Evolutionary conservation across 2,797 vertebrate species (phyloP).

Genomic region (Silurus aristotelis): DNA sequence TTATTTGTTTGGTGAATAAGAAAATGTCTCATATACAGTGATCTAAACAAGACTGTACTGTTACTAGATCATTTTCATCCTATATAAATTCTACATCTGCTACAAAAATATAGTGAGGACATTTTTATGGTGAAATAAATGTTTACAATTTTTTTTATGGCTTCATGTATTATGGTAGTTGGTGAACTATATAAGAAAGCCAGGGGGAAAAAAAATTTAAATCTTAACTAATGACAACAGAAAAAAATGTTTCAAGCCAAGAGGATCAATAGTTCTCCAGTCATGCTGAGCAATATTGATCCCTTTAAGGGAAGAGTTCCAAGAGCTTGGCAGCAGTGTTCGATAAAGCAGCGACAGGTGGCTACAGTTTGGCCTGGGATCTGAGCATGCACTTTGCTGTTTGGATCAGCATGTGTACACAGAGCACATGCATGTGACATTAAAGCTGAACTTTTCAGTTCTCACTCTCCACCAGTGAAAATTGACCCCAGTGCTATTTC

Average conservation of each 20-base stretch:
- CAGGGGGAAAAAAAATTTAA: conserved; percentile 10
- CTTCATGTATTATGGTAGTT: background rate
- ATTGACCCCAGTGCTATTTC: background rate
- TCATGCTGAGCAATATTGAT: conserved; percentile 49
- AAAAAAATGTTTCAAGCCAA: conserved; percentile 44
- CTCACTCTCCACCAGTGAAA: background rate
- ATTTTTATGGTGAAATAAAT: background rate
- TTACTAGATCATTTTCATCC: background rate
- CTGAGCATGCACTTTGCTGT: conserved; percentile 43
- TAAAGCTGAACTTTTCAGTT: background rate
- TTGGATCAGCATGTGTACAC: conserved; percentile 27
- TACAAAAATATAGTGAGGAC: background rate
- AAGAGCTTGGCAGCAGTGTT: conserved; percentile 33
- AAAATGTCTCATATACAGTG: background rate
- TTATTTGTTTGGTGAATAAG: background rate
- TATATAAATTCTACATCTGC: conserved; percentile 4
- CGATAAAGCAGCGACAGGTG: conserved; percentile 39
- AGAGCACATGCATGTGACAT: conserved; percentile 14
- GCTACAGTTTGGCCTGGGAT: conserved; percentile 36
- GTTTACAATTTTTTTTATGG: background rate
- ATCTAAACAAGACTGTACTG: background rate
- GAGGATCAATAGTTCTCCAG: conserved; percentile 51
- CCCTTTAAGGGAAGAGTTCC: conserved; percentile 39
- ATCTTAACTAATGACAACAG: conserved; percentile 42
- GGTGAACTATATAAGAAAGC: conserved; percentile 12